Base-by-base conservation (phyloP, 92 coral and sea anemone genomes). In the Galaxea fascicularis region DNA sequence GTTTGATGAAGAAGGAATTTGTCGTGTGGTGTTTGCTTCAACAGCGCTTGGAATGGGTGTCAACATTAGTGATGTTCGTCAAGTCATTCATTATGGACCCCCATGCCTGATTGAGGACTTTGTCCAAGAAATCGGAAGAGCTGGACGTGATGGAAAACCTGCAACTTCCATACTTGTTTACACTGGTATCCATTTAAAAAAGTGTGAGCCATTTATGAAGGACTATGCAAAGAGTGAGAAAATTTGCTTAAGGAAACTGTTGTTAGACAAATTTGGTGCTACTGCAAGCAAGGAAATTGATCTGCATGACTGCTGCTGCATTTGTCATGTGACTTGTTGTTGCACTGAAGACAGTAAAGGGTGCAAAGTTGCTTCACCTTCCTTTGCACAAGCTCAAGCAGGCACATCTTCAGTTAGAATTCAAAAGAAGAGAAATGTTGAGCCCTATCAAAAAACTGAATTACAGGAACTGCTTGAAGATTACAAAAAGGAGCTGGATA, bases 11-110 rank as follows among this genome's bases (percentile, higher is more conserved):
- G 29, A 65, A 45, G 93, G 95, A 27, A 58, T 45, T 54, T 90
- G 93, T 35, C 79, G 89, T 30, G 78, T 90, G 9, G 93, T 90
- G 51, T 86, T 93, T 70, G 89, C 95, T 22, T 79, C 93, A 26
- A 90, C 91, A 46, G 95, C 93, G 41, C 90, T 86, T 68, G 90
- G 90, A n/a, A 86, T 85, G 93, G 93, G 83, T 26, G 74, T 84
- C 12, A 84, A 84, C 65, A 4, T 84, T 18, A 22, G 17, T 22
- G 88, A 49, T n/a, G 51, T 84, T 1, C 45, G 72, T 46, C 65
- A 64, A 8, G 83, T 84, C 24, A 76, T 84, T 3, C 82, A 84
- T 46, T 84, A 59, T 75, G 88, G 82, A 4, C 82, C 83, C 25
- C 88, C 88, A 18, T 22, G 76, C 17, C 30, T 45, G 13, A 16